Base-by-base conservation (phyloP, 2,113 vertebrate species). In the Hydrochoerus hydrochaeris region DNA sequence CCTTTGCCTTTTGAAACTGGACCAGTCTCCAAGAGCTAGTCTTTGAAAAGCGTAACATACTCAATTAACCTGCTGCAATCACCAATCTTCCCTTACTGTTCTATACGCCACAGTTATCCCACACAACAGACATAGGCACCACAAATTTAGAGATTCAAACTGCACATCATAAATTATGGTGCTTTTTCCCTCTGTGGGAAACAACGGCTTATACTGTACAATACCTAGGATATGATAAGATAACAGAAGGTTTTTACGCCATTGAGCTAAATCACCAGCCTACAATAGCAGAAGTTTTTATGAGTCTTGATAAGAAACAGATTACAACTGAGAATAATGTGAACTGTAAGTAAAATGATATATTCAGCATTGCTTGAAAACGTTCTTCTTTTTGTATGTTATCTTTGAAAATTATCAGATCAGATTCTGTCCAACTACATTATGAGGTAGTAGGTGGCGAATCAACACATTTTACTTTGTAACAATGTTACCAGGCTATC, bases 1-100 rank as follows among this genome's bases (percentile, higher is more conserved):
- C 85, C 63, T 97, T 96, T 78, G 80, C 94, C 85, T 69, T 94
- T 89, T 96, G 91, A 96, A 97, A 96, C 20, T 69, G 44, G 60
- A 97, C 86, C 93, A 95, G 80, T 26, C 32, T 93, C 89, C 89
- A 96, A 95, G 73, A 95, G 73, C 32, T 88, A 90, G 11, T 93
- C 69, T 84, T 96, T 93, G 71, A 90, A 83, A 92, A 86, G 62
- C 89, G 22, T 54, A 63, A 93, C 62, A 24, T 12, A 58, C 73
- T 89, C 58, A 71, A 57, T 17, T 57, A 57, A 88, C 90, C 63
- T 88, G 71, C 38, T 58, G 91, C 28, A 87, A 81, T 3, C 19
- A 26, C 28, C 28, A 69, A 13, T 30, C 67, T 63, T 86, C 9
- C 5, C 12, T 71, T 3, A 73, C 24, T 83, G 14, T 85, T 13